Conservation (phyloP, 2,888 invertebrate genomes). For the Agelastica alni region DNA sequence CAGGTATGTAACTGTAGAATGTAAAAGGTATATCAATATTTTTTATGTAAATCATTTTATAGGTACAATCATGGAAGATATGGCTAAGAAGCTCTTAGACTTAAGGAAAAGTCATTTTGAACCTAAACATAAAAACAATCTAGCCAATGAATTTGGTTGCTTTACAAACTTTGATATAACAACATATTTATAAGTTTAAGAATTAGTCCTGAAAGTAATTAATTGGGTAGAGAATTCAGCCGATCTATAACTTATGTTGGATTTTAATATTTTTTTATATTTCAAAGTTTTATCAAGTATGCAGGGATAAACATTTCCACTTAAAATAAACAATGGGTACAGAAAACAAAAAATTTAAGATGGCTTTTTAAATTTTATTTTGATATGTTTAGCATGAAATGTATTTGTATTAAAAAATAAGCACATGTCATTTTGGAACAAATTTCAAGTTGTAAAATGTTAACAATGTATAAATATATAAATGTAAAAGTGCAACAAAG, state of each 20-base stretch:
- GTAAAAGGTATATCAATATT: no score
- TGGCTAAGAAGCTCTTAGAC: conserved; percentile 66
- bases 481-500: conserved; percentile 5
- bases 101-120: conserved; percentile 71
- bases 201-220: no score
- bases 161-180: conserved; percentile 86
- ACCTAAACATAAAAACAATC: conserved; percentile 84
- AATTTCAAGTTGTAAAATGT: conserved; percentile 4
- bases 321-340: no score
- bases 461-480: conserved; percentile 6
- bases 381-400: conserved; percentile 47
- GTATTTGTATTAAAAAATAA: conserved; percentile 31
- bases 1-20: conserved; percentile 74
- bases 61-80: conserved; percentile 77
- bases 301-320: no score
- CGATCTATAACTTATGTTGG: no score
- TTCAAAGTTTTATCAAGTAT: conserved; percentile 4
- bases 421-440: conserved; percentile 5
- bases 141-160: conserved; percentile 92
- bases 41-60: conserved; percentile 46
- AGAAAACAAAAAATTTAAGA: conserved; percentile 24
- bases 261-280: no score
- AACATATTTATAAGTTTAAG: conserved; percentile 41
- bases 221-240: no score
- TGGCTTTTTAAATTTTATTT: conserved; percentile 27